phyloP scores from a whole-genome alignment of 2,797 vertebrate genomes.

The Enteromius treurensis region DNA sequence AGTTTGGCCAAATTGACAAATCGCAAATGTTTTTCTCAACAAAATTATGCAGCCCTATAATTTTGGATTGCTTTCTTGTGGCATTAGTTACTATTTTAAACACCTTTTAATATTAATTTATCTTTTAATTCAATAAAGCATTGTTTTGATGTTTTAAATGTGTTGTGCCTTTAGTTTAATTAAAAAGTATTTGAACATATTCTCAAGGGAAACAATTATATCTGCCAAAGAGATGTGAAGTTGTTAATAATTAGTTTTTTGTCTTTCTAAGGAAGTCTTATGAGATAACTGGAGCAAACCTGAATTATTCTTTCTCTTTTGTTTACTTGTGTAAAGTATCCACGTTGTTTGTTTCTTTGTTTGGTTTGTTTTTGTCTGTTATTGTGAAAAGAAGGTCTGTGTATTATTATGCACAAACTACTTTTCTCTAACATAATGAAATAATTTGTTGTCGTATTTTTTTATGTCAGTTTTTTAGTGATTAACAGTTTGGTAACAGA shows the following conservation, averaged over 20 bases:
- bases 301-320: constrained; percentile 13
- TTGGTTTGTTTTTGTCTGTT: constrained; percentile 23
- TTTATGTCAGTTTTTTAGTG: neutral
- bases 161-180: constrained; percentile 9
- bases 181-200: constrained; percentile 1
- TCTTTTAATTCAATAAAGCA: constrained; percentile 1
- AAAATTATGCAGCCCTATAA: neutral
- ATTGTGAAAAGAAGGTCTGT: constrained; percentile 13
- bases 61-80: neutral
- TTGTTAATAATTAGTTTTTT: constrained; percentile 17
- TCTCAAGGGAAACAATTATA: constrained; percentile 21
- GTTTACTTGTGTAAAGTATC: neutral
- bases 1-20: neutral
- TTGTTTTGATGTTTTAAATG: constrained; percentile 7
- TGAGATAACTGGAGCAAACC: neutral
- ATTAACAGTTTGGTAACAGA: neutral
- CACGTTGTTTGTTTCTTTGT: constrained; percentile 8
- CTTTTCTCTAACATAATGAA: neutral
- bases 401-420: neutral
- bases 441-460: neutral
- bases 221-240: constrained; percentile 12
- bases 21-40: neutral
- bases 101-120: neutral
- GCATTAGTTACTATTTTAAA: neutral
- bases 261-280: constrained; percentile 5